These are phyloP conservation scores for Pseudocheirus occidentalis DNA, from an alignment of 2,797 vertebrate genomes.

Conservation along the genomic window DNA sequence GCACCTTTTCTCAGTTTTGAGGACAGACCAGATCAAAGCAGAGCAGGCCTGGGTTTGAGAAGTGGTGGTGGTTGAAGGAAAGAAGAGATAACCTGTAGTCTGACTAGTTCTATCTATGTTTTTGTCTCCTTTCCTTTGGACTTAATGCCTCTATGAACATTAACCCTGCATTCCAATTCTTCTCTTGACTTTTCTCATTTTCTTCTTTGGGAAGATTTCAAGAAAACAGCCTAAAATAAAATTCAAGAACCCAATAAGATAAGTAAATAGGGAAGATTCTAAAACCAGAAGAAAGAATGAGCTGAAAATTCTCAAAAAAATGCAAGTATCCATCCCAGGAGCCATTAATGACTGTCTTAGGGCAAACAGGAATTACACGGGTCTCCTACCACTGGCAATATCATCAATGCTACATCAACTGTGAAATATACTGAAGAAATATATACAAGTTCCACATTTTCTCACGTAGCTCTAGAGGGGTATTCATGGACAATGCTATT, in stretches of 20 bases:
- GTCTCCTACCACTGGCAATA: background rate
- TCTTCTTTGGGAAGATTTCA: background rate
- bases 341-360: too few species aligned
- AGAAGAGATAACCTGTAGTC: background rate
- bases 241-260: background rate
- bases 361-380: background rate
- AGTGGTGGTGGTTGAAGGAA: background rate
- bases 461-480: background rate
- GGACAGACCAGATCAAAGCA: background rate
- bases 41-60: background rate
- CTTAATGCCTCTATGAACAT: background rate
- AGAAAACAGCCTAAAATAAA: background rate
- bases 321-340: background rate
- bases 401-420: background rate
- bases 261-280: background rate
- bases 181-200: background rate
- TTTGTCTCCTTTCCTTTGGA: background rate
- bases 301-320: background rate
- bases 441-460: background rate
- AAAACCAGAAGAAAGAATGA: background rate
- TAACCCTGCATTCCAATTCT: background rate
- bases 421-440: background rate
- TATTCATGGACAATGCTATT: background rate
- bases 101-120: background rate
- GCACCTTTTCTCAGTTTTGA: background rate